A percentile compares a stretch with the other conserved stretches of the same genome.
phyloP scores from a whole-genome alignment of 1,140 invertebrate species.

The Cydia amplana region DNA sequence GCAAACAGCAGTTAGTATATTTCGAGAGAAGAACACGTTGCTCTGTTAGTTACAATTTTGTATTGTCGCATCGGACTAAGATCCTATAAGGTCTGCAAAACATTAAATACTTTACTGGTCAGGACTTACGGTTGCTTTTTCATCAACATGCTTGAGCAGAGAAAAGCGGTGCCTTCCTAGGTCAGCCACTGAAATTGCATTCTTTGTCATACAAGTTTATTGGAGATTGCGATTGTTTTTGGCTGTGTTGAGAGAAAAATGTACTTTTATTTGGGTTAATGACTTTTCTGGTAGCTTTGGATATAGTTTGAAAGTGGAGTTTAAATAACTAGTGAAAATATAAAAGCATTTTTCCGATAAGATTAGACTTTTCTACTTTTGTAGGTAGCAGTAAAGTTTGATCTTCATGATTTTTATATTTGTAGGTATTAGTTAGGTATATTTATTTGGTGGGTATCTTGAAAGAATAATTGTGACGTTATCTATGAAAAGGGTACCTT shows the following conservation, averaged over 20 bases:
- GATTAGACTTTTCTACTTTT: neutral
- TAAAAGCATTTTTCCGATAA: neutral
- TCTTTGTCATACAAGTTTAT: constrained; percentile 29
- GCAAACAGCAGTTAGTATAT: neutral
- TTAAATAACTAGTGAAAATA: neutral
- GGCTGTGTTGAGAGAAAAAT: neutral
- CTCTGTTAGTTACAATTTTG: constrained; percentile 50
- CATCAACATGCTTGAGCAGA: neutral
- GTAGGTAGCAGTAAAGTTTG: no score
- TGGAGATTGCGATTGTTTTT: constrained; percentile 8
- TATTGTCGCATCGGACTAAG: constrained; percentile 49
- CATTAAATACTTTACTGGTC: constrained; percentile 35
- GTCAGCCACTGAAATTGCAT: constrained; percentile 25
- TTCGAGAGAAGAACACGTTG: neutral
- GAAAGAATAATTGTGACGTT: no score
- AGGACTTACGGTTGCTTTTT: neutral
- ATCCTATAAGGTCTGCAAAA: constrained; percentile 32
- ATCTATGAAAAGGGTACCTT: no score
- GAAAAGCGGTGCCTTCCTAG: neutral
- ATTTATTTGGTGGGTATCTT: no score
- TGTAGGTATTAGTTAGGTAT: no score
- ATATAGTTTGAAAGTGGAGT: neutral
- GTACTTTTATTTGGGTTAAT: constrained; percentile 10
- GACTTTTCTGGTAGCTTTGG: constrained; percentile 2
- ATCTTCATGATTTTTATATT: no score